Base-by-base conservation (phyloP, 1,140 invertebrate species). In the Rhyacophila brunnea region DNA sequence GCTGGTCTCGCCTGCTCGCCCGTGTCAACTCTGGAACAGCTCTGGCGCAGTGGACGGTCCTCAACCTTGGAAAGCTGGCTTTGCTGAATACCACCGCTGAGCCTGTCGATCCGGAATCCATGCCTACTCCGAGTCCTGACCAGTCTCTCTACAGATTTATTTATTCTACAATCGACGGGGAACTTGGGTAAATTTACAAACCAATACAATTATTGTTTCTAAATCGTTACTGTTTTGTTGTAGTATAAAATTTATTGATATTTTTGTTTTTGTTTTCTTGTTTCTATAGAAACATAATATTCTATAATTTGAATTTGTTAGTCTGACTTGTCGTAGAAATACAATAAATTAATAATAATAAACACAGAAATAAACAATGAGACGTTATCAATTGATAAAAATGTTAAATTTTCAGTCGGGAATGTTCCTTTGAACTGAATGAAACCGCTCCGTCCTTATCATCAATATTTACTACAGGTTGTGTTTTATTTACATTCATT, bases 31-130 rank as follows among this genome's bases (percentile, higher is more conserved):
- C 89, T 56, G 90, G 89, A 6, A 93, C 91, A 20, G 90, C 92
- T 51, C 90, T 89, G 68, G 92, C 94, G 64, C 91, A 96, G 70
- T 98, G 93, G 93, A 84, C 94, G 58, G 77, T 90, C 6, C 78
- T 94, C 0, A 88, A 95, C 73, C 88, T 79, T 53, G 84, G 79
- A 82, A 83, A 72, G 66, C 74, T 69, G 59, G 54, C 69, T 44
- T 44, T 23, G 10, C 53, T 64, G 14, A 64, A 64, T 28, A 23
- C 57, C 15, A 50, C 58, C 1, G 46, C 63, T 0, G 47, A 47
- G 42, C 57, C 51, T 6, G 50, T 51, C 11, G 48, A 47, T 9
- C 3, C 47, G n/a, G 20, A 23, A 18, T 19, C 45, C 17, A 53
- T 47, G 15, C 42, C 42, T 7, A 45, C 43, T 11, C 14, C 43